Base-by-base conservation (phyloP, 1,140 invertebrate species). In the Hesperophylax magnus region DNA sequence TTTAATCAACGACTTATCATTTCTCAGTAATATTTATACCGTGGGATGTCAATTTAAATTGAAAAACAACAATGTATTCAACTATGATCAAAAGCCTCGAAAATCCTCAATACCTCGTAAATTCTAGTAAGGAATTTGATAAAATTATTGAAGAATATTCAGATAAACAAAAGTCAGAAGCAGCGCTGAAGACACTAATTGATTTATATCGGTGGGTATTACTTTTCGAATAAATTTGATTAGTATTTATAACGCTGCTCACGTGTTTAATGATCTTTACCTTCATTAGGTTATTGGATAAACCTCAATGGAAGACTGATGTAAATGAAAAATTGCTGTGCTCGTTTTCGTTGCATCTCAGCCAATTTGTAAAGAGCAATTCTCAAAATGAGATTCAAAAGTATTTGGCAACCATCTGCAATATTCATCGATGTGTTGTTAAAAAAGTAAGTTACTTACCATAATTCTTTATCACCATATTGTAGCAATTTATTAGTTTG, bases 381-480 rank as follows among this genome's bases (percentile, higher is more conserved):
- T 60, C 71, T n/a, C 27, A 34, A 17, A 39, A 6, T 31, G 77
- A 82, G 14, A 58, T 79, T 24, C 60, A 79, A 47, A 79, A 82
- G 47, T 82, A 60, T 79, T 60, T 82, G 22, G 52, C 78, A 67
- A 52, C 54, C 22, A 60, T 81, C 15, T 79, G 61, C n/a, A 67
- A 71, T 34, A 76, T 82, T 56, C 58, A 82, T 52, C 11, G 77
- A 56, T 67, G 14, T 67, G 34, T 82, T 11, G 24, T 79, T 65
- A 79, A 74, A 56, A 79, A 82, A 60, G 81, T 58, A n/a, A 22
- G 56, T 58, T 18, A 8, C n/a, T 58, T 58, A n/a, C 9, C n/a
- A 6, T 17, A 18, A 5, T 18, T 1, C 6, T 58, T 58, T 58
- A 5, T 58, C 11, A 47, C 39, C 11, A 39, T 8, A 11, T 47